Percentiles rank a stretch among this genome's conserved stretches.
phyloP scores from a whole-genome alignment of 2,113 vertebrate genomes.

The Paraplagusia blochii region DNA sequence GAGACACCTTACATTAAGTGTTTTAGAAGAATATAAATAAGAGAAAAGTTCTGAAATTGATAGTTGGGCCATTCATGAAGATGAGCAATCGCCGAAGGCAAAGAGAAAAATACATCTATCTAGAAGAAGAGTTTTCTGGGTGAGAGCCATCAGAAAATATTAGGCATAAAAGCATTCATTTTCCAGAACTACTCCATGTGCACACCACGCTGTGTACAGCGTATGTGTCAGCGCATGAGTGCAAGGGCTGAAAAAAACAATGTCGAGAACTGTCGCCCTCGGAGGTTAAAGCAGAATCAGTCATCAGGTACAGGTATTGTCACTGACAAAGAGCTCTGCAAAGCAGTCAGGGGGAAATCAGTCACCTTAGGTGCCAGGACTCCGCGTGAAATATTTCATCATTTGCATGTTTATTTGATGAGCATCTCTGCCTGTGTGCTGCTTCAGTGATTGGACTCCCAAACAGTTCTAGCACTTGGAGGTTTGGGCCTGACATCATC shows the following conservation, averaged over 20 bases:
- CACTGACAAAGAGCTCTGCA: constrained; percentile 62
- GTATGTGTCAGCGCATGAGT: background rate
- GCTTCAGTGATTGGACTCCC: constrained; percentile 56
- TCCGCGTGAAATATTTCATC: constrained; percentile 59
- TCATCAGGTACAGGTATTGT: constrained; percentile 56
- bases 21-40: constrained; percentile 19
- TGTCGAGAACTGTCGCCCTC: constrained; percentile 56
- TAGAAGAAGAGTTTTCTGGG: constrained; percentile 4
- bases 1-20: too few relatives aligned
- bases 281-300: constrained; percentile 63
- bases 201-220: constrained; percentile 4
- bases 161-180: too few relatives aligned
- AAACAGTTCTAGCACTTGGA: constrained; percentile 35
- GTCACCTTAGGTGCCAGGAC: constrained; percentile 61
- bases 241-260: constrained; percentile 28
- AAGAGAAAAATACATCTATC: constrained; percentile 16
- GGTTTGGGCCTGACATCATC: constrained; percentile 38
- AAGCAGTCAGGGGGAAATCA: constrained; percentile 38
- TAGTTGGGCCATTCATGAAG: constrained; percentile 27
- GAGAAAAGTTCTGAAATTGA: constrained; percentile 19
- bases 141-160: too few relatives aligned
- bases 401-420: constrained; percentile 75
- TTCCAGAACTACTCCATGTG: constrained; percentile 14
- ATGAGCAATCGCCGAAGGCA: background rate
- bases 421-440: constrained; percentile 35